Conservation (phyloP, 2,888 invertebrate species). For the Polymixis lichenea region DNA sequence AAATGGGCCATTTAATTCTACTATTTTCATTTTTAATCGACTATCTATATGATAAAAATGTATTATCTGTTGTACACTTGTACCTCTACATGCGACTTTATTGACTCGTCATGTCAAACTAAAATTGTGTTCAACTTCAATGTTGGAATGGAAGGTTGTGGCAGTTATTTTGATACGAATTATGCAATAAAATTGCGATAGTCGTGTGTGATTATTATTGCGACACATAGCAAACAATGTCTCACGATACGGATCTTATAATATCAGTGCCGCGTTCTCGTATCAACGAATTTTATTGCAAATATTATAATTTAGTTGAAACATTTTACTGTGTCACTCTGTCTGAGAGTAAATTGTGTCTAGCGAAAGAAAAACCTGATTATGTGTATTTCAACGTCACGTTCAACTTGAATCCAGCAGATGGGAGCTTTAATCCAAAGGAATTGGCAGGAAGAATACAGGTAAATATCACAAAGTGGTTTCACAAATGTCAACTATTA, state of each 20-base stretch:
- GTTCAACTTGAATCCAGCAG: slow-evolving; percentile 85
- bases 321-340: slow-evolving; percentile 89
- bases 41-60: neutral
- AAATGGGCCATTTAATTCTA: neutral
- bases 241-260: slow-evolving; percentile 83
- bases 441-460: slow-evolving; percentile 86
- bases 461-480: slow-evolving; percentile 73
- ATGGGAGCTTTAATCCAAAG: slow-evolving; percentile 83
- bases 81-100: neutral
- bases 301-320: slow-evolving; percentile 88
- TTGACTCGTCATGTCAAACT: slow-evolving; percentile 12
- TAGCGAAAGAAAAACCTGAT: slow-evolving; percentile 80
- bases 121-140: slow-evolving; percentile 42
- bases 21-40: neutral
- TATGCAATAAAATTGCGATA: slow-evolving; percentile 83
- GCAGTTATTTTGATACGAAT: slow-evolving; percentile 81
- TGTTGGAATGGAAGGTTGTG: slow-evolving; percentile 70
- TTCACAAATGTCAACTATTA: slow-evolving; percentile 34
- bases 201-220: slow-evolving; percentile 74
- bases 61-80: slow-evolving; percentile 9
- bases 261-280: slow-evolving; percentile 87
- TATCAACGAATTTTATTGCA: slow-evolving; percentile 84
- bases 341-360: slow-evolving; percentile 82
- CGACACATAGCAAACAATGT: slow-evolving; percentile 80
- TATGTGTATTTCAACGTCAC: slow-evolving; percentile 86